Conservation (phyloP, 2,113 vertebrate genomes). For the Plotosus lineatus region DNA sequence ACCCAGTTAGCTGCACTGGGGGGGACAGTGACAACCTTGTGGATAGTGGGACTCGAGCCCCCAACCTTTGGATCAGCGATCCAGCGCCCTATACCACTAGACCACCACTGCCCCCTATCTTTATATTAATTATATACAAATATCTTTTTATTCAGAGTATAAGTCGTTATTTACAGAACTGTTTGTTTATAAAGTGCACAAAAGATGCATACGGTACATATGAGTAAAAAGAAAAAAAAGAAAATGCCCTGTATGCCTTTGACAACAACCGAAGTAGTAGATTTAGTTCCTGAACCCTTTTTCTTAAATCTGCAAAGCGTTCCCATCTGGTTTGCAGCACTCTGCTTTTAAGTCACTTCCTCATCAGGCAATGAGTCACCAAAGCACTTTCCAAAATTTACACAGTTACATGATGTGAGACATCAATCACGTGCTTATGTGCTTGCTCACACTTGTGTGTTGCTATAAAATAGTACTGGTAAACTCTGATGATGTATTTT, state of each 20-base stretch:
- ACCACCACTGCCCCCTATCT: no score
- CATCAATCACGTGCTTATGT: background rate
- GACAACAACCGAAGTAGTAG: background rate
- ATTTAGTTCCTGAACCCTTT: background rate
- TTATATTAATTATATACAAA: no score
- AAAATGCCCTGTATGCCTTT: background rate
- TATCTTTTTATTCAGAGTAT: background rate
- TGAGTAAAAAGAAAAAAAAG: background rate
- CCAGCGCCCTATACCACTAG: no score
- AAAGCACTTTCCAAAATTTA: conserved; percentile 26
- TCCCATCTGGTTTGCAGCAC: conserved; percentile 30
- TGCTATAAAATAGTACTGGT: background rate
- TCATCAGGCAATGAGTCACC: conserved; percentile 42
- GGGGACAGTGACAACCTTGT: no score
- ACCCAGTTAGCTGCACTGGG: no score
- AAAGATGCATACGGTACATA: background rate
- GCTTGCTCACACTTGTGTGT: background rate
- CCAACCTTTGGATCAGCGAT: no score
- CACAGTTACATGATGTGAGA: conserved; percentile 21
- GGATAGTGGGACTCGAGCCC: no score
- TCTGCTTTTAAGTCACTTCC: conserved; percentile 45
- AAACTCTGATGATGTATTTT: background rate
- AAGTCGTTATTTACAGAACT: no score
- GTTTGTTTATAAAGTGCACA: background rate
- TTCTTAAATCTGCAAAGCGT: conserved; percentile 43